A percentile compares a stretch with the other conserved stretches of the same genome.
These are phyloP conservation scores for Diacarnus erythraeanus DNA, from an alignment of 37 sponge, comb jelly and placozoan species.

Conservation along the genomic window DNA sequence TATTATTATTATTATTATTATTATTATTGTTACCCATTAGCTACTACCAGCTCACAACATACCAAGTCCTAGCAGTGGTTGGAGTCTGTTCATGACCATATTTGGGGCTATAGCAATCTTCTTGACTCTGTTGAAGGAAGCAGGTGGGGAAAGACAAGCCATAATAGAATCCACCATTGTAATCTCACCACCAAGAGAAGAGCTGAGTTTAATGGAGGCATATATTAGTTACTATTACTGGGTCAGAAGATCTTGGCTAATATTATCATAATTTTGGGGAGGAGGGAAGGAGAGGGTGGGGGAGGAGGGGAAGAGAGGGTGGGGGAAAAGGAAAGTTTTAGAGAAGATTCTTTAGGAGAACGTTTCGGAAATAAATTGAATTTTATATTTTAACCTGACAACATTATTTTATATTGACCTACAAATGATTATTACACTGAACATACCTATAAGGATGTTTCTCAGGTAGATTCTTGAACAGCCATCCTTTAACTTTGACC, in stretches of 20 bases:
- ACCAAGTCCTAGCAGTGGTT: slow-evolving; percentile 32
- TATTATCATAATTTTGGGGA: too few relatives aligned
- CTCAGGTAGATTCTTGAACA: slow-evolving; percentile 59
- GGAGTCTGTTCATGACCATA: slow-evolving; percentile 13
- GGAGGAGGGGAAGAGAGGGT: too few relatives aligned
- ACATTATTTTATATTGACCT: background rate
- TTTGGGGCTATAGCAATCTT: slow-evolving; percentile 31
- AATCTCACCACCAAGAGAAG: slow-evolving; percentile 56
- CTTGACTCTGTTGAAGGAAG: background rate
- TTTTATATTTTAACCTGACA: background rate
- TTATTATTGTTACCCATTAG: background rate
- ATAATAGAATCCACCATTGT: slow-evolving; percentile 44
- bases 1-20: too few relatives aligned
- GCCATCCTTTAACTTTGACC: slow-evolving; percentile 47
- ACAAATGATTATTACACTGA: background rate
- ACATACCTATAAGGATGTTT: slow-evolving; percentile 47
- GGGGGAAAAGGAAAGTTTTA: too few relatives aligned
- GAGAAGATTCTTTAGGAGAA: too few relatives aligned
- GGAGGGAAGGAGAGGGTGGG: too few relatives aligned
- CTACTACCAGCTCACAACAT: background rate
- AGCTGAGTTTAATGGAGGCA: background rate
- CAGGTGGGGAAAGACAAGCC: slow-evolving; percentile 6
- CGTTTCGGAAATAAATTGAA: too few relatives aligned
- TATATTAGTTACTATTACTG: background rate
- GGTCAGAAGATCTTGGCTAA: too few relatives aligned